Conservation (phyloP, 2,888 invertebrate species). For the Lasioglossum marginatum region DNA sequence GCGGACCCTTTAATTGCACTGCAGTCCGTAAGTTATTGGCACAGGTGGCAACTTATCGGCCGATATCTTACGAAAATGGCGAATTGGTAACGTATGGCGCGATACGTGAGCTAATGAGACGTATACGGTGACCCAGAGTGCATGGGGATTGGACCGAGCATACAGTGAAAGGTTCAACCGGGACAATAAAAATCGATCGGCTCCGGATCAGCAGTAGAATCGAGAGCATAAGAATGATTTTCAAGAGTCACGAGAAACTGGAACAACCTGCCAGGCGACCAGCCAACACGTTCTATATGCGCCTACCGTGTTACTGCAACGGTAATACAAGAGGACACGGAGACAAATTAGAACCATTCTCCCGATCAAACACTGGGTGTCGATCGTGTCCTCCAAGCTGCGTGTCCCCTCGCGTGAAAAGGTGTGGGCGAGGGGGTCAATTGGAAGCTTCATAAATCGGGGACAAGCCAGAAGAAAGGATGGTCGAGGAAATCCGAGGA, state of each 20-base stretch:
- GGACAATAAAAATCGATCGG: slow-evolving; percentile 60
- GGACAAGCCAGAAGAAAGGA: neutral
- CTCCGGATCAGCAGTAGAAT: slow-evolving; percentile 46
- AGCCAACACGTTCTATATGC: slow-evolving; percentile 10
- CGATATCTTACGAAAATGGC: neutral
- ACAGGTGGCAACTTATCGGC: neutral
- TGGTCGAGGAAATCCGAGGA: neutral
- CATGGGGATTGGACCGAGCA: slow-evolving; percentile 13
- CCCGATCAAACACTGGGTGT: slow-evolving; percentile 9
- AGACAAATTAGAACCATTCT: slow-evolving; percentile 48
- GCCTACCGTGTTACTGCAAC: slow-evolving; percentile 45
- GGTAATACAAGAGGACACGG: slow-evolving; percentile 51
- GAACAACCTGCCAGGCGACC: slow-evolving; percentile 58
- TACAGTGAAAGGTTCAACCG: slow-evolving; percentile 56
- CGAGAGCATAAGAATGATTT: slow-evolving; percentile 58
- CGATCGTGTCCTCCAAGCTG: neutral
- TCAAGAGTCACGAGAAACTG: slow-evolving; percentile 59
- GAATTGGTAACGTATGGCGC: neutral
- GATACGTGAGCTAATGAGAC: slow-evolving; percentile 27
- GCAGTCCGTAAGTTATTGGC: neutral
- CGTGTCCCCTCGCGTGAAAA: neutral
- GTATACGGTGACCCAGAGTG: slow-evolving; percentile 35
- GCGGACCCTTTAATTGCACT: no score
- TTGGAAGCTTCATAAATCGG: neutral
- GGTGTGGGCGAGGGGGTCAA: neutral